Evolutionary conservation across 2,888 invertebrate genomes (phyloP), one percentile per base, ranked within the genome.

Genomic region (Graphium colonna): DNA sequence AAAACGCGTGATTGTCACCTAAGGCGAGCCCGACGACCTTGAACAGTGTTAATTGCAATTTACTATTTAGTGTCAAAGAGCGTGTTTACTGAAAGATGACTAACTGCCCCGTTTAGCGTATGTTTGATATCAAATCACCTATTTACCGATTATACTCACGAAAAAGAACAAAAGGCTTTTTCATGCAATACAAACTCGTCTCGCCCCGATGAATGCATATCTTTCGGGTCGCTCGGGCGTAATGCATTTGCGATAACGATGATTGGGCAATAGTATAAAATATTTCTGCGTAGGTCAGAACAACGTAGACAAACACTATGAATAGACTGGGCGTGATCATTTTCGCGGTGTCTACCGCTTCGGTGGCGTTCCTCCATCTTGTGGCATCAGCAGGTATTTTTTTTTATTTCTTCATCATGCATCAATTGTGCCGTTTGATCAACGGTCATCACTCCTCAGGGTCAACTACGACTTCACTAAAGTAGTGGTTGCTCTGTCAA

Each of bases 191-290:
- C 39, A 46, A 48, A 36, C 21, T 33, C 36, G 56, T 44, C 56
- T 31, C 52, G 56, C 65, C 62, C 51, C 52, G 59, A 55, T 51
- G 62, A 65, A 63, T 66, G 75, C 77, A 44, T 73, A 54, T 53
- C 57, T 67, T 64, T 57, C 69, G 47, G 73, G 64, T 63, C 60
- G 49, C 46, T 58, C 55, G 64, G 71, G 77, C 81, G 52, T 70
- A 57, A 31, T 59, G 58, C 60, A 68, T 69, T 62, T 57, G 39
- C 59, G 67, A 64, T 65, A 60, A 55, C 52, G 57, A 51, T 55
- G 63, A 63, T 63, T 60, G 56, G 42, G 36, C 39, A 51, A 50
- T 58, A 59, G 56, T 65, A 65, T 64, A 63, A 60, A 65, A 61
- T 57, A 49, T 50, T 53, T 26, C 40, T 47, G 52, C 31, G 41